Evolutionary conservation across 1,140 invertebrate species (phyloP).

Genomic region (Daktulosphaira vitifoliae): DNA sequence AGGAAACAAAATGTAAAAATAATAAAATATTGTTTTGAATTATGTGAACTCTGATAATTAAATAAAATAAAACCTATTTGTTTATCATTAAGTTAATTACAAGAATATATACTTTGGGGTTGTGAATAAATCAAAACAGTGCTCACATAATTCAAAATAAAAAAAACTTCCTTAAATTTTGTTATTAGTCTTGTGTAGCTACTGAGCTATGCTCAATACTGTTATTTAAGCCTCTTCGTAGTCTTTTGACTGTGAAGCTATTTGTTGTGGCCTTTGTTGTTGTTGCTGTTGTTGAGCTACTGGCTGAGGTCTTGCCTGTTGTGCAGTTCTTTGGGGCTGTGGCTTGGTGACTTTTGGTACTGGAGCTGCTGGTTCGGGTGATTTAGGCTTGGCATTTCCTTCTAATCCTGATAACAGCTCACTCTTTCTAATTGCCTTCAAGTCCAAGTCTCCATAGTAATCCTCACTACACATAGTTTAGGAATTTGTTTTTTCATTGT

Average conservation of each 20-base stretch:
- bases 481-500: no score
- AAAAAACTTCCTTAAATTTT: background rate
- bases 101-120: no score
- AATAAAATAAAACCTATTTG: background rate
- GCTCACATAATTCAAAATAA: slow-evolving; percentile 22
- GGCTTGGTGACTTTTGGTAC: background rate
- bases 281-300: background rate
- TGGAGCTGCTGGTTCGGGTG: background rate
- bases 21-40: slow-evolving; percentile 15
- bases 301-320: slow-evolving; percentile 1
- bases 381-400: slow-evolving; percentile 39
- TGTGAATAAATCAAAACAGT: background rate
- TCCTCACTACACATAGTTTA: slow-evolving; percentile 63
- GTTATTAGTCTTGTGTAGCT: no score
- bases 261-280: slow-evolving; percentile 3
- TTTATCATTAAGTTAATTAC: no score
- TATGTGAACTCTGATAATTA: slow-evolving; percentile 14
- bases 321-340: slow-evolving; percentile 1
- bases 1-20: slow-evolving; percentile 18
- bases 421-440: slow-evolving; percentile 87
- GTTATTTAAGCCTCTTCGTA: slow-evolving; percentile 13
- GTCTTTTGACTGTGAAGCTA: slow-evolving; percentile 12
- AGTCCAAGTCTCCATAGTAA: slow-evolving; percentile 89
- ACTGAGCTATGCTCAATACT: background rate
- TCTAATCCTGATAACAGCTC: slow-evolving; percentile 71